These are phyloP conservation scores for Geotrupes spiniger DNA, from an alignment of 2,888 invertebrate genomes.

Conservation along the genomic window DNA sequence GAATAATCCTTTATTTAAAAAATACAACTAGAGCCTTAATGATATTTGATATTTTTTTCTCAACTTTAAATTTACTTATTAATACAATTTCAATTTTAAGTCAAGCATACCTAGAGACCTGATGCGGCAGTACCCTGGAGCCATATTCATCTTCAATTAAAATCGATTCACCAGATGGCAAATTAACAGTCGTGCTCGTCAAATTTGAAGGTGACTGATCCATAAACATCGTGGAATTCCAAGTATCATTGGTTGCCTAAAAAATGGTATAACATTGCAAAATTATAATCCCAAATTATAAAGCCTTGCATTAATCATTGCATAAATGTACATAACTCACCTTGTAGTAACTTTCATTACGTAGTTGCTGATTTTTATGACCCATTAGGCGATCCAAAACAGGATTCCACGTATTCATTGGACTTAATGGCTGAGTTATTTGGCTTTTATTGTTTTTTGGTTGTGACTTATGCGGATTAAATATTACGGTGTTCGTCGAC, in stretches of 20 bases:
- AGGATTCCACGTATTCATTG: conserved; percentile 76
- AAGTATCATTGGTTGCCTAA: conserved; percentile 60
- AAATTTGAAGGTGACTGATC: conserved; percentile 42
- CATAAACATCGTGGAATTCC: conserved; percentile 51
- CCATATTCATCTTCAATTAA: conserved; percentile 57
- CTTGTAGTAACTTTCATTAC: conserved; percentile 92
- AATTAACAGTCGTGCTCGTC: conserved; percentile 55
- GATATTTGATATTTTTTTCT: too few relatives aligned
- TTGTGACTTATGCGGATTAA: conserved; percentile 45
- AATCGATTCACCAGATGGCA: conserved; percentile 50
- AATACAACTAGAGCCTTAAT: too few relatives aligned
- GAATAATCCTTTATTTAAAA: too few relatives aligned
- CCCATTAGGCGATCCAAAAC: conserved; percentile 85
- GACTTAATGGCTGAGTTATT: conserved; percentile 57
- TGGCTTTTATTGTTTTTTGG: conserved; percentile 23
- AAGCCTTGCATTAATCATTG: too few relatives aligned
- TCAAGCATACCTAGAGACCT: conserved; percentile 43
- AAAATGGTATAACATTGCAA: not conserved
- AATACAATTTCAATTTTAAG: too few relatives aligned
- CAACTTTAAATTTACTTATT: too few relatives aligned
- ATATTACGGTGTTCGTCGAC: conserved; percentile 55
- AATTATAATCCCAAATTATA: not conserved
- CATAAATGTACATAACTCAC: too few relatives aligned
- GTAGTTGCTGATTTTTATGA: conserved; percentile 56
- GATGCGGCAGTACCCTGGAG: conserved; percentile 44